Evolutionary conservation across 2,888 invertebrate genomes (phyloP).

Genomic region (Dromius quadrimaculatus): DNA sequence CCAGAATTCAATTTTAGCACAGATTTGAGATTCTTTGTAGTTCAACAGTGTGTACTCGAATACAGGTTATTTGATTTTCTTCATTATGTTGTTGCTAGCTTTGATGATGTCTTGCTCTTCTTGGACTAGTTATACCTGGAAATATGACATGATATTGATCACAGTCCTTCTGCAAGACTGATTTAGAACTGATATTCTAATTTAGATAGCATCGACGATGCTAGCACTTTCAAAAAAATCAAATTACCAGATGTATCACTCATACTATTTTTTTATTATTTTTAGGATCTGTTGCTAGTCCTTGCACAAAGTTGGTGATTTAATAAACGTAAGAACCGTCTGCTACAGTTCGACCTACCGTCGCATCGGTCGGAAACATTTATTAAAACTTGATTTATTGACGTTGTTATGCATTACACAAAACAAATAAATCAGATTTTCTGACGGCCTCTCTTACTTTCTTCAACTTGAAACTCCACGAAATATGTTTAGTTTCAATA

Average conservation of each 20-base stretch:
- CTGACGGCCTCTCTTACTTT: conserved; percentile 45
- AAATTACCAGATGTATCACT: too few relatives aligned
- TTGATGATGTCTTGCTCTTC: too few relatives aligned
- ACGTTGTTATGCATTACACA: conserved; percentile 52
- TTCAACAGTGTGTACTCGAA: conserved; percentile 23
- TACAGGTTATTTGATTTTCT: conserved; percentile 28
- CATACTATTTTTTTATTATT: too few relatives aligned
- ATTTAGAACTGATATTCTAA: too few relatives aligned
- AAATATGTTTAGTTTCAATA: conserved; percentile 47
- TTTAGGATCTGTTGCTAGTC: too few relatives aligned
- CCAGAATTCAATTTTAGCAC: conserved; percentile 33
- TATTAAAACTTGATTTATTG: conserved; percentile 52
- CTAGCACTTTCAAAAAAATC: too few relatives aligned
- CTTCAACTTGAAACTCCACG: conserved; percentile 15
- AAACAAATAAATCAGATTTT: conserved; percentile 50
- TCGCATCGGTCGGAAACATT: conserved; percentile 47
- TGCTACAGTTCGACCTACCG: conserved; percentile 39
- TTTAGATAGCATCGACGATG: too few relatives aligned
- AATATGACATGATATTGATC: too few relatives aligned
- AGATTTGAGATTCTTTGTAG: conserved; percentile 12
- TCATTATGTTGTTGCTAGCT: background rate
- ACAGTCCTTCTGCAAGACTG: too few relatives aligned
- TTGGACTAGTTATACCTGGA: too few relatives aligned
- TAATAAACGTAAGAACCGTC: conserved; percentile 50
- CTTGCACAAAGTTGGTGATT: conserved; percentile 44